Evolutionary conservation across 1,140 invertebrate genomes (phyloP).

Genomic region (Octopus sinensis): DNA sequence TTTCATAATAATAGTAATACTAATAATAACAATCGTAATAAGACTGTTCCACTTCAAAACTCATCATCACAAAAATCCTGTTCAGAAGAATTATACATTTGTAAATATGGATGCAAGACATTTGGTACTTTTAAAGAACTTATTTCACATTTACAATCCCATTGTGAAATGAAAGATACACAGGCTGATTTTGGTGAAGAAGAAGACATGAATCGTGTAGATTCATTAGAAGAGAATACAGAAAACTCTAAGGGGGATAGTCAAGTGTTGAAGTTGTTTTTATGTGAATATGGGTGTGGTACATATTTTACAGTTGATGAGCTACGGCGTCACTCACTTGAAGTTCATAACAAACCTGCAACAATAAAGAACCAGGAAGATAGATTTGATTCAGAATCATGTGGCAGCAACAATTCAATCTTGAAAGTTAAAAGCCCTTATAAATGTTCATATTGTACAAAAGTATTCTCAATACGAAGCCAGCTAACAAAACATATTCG

Average conservation of each 20-base stretch:
- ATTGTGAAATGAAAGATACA: background rate
- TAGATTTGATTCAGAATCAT: background rate
- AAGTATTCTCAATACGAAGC: conserved; percentile 62
- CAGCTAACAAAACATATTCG: conserved; percentile 95
- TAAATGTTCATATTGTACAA: background rate
- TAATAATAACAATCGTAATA: background rate
- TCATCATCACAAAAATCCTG: background rate
- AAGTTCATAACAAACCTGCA: background rate
- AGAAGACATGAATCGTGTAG: background rate
- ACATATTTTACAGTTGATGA: background rate
- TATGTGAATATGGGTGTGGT: background rate
- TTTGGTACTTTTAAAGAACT: background rate
- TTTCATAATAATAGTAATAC: background rate
- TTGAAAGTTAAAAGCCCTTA: background rate
- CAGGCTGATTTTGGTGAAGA: background rate
- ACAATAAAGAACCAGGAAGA: background rate
- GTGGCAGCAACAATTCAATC: background rate
- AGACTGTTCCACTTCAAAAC: background rate
- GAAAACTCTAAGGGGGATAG: background rate
- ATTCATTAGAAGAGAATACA: background rate
- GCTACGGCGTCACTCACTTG: background rate
- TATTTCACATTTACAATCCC: background rate
- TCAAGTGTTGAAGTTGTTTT: background rate
- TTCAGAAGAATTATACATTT: background rate
- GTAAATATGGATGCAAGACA: conserved; percentile 1